These are phyloP conservation scores for Leptopilina drosophilae DNA, from an alignment of 2,888 invertebrate species.

Conservation along the genomic window DNA sequence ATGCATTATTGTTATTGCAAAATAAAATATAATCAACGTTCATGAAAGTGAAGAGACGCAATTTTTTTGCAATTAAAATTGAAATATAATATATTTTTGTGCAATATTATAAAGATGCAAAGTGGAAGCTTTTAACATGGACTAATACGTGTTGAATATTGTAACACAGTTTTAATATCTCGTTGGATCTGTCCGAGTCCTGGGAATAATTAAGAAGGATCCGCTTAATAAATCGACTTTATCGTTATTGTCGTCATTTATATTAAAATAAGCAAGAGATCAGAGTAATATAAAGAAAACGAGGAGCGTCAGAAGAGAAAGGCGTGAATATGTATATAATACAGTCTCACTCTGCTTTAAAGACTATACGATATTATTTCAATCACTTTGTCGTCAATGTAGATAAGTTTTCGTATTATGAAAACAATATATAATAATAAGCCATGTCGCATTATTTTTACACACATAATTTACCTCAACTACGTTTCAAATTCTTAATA, in stretches of 20 bases:
- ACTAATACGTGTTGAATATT: slow-evolving; percentile 36
- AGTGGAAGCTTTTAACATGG: slow-evolving; percentile 31
- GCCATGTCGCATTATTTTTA: neutral
- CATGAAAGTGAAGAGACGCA: neutral
- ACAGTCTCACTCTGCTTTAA: neutral
- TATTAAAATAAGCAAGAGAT: slow-evolving; percentile 28
- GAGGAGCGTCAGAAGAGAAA: slow-evolving; percentile 32
- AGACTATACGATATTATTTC: slow-evolving; percentile 16
- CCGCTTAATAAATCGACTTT: slow-evolving; percentile 27
- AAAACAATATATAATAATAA: slow-evolving; percentile 11
- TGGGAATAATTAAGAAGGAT: slow-evolving; percentile 33
- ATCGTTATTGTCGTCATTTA: slow-evolving; percentile 27
- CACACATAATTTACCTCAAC: neutral
- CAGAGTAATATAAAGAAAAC: slow-evolving; percentile 26
- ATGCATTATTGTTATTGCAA: neutral
- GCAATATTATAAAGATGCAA: slow-evolving; percentile 3
- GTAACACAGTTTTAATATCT: slow-evolving; percentile 28
- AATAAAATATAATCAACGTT: neutral
- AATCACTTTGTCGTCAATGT: neutral
- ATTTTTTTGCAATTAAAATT: slow-evolving; percentile 1
- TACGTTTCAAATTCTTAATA: too few relatives aligned
- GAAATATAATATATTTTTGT: slow-evolving; percentile 30
- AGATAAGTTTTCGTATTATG: neutral
- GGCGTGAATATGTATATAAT: slow-evolving; percentile 9
- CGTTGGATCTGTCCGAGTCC: neutral